Percentiles rank a stretch among this genome's conserved stretches.
phyloP scores from a whole-genome alignment of 2,797 vertebrate genomes.

The Onychomys leucogaster region DNA sequence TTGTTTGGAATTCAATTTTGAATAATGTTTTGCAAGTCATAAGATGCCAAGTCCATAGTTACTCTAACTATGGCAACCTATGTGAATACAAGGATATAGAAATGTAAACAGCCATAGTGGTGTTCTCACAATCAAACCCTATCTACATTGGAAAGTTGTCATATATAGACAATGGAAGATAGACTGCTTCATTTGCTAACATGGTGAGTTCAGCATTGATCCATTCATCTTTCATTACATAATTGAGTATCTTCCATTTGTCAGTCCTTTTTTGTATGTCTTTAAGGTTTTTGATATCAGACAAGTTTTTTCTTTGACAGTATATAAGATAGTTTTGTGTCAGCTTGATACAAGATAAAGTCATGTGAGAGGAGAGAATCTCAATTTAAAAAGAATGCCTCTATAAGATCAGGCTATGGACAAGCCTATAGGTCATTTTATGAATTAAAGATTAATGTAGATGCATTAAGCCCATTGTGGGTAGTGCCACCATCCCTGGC shows the following conservation, averaged over 20 bases:
- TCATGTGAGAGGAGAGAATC: background rate
- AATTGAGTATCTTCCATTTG: background rate
- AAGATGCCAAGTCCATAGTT: background rate
- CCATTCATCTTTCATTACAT: constrained; percentile 28
- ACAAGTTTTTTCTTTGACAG: background rate
- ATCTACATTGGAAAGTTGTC: background rate
- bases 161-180: background rate
- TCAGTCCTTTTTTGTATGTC: background rate
- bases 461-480: background rate
- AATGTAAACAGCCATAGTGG: background rate
- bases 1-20: constrained; percentile 70
- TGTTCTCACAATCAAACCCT: background rate
- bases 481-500: background rate
- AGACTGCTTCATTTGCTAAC: background rate
- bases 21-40: constrained; percentile 71
- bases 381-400: background rate
- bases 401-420: background rate
- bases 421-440: background rate
- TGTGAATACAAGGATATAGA: background rate
- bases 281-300: constrained; percentile 37
- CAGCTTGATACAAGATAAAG: background rate
- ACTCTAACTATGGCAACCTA: background rate
- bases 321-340: background rate
- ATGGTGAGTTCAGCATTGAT: background rate
- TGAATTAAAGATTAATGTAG: background rate